These are phyloP conservation scores for human (Homo sapiens) DNA, from an alignment of 2,113 vertebrate genomes.

Conservation along the genomic window DNA sequence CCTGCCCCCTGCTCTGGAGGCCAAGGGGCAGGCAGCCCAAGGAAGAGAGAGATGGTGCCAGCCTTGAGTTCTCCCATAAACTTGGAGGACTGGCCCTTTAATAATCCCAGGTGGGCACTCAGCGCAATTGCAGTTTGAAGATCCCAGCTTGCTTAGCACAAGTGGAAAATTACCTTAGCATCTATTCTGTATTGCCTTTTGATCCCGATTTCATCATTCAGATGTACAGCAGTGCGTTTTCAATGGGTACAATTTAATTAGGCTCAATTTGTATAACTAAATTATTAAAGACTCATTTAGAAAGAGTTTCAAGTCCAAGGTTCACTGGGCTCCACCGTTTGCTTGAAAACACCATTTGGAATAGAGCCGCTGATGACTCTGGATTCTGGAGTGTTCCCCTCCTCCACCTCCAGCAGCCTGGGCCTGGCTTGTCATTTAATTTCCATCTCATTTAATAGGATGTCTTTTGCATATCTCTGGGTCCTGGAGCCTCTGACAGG, in stretches of 20 bases:
- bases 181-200: constrained; percentile 72
- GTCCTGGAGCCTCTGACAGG: not conserved
- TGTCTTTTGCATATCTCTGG: not conserved
- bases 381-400: fast-evolving
- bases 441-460: constrained; percentile 44
- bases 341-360: constrained; percentile 33
- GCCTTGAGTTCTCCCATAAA: not conserved
- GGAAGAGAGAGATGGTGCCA: fast-evolving
- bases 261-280: constrained; percentile 81
- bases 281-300: constrained; percentile 83
- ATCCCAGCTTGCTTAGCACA: constrained; percentile 64
- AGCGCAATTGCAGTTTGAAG: constrained; percentile 38
- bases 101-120: constrained; percentile 16
- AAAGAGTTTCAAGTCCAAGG: constrained; percentile 65
- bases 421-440: constrained; percentile 29
- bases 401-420: not conserved
- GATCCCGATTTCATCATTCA: constrained; percentile 68
- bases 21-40: not conserved
- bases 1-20: not conserved
- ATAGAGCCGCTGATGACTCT: not conserved
- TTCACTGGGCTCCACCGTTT: constrained; percentile 16
- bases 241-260: constrained; percentile 82
- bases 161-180: constrained; percentile 76
- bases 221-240: constrained; percentile 59
- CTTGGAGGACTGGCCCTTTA: constrained; percentile 12